Conservation (phyloP, 2,797 vertebrate genomes). For the Aeoliscus strigatus region DNA sequence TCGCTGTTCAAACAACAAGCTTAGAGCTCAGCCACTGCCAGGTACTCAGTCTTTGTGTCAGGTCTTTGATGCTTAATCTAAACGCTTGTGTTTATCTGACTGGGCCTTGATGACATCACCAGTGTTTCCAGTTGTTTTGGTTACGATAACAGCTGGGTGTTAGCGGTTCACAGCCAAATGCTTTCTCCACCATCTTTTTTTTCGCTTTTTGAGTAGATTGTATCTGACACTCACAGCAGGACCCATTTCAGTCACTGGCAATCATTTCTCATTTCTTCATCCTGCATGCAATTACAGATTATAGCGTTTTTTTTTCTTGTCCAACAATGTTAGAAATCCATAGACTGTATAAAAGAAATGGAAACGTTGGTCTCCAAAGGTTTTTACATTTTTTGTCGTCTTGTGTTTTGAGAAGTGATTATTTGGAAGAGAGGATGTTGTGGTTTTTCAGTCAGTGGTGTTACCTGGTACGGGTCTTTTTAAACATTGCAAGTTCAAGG, state of each 20-base stretch:
- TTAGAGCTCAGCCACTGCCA: constrained; percentile 57
- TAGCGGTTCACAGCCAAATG: constrained; percentile 40
- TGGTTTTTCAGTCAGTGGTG: no score
- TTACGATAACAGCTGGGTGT: constrained; percentile 52
- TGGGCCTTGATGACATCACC: constrained; percentile 52
- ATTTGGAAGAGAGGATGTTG: no score
- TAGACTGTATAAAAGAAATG: no score
- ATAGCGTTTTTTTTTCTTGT: constrained; percentile 2
- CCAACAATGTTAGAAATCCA: background rate
- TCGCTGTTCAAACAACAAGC: constrained; percentile 55
- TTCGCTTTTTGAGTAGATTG: constrained; percentile 6
- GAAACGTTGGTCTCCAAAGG: no score
- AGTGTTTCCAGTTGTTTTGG: constrained; percentile 63
- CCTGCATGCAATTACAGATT: no score
- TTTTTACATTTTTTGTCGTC: no score
- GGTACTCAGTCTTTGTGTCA: constrained; percentile 61
- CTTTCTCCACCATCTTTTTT: constrained; percentile 17
- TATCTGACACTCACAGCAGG: constrained; percentile 1
- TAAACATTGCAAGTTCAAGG: no score
- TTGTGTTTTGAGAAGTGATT: no score
- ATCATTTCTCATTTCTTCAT: no score
- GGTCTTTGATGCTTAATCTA: constrained; percentile 65
- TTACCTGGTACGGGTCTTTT: no score
- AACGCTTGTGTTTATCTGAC: constrained; percentile 58
- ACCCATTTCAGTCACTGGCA: background rate